Conservation (phyloP, 1,140 invertebrate species). For the Thaumetopoea pityocampa region DNA sequence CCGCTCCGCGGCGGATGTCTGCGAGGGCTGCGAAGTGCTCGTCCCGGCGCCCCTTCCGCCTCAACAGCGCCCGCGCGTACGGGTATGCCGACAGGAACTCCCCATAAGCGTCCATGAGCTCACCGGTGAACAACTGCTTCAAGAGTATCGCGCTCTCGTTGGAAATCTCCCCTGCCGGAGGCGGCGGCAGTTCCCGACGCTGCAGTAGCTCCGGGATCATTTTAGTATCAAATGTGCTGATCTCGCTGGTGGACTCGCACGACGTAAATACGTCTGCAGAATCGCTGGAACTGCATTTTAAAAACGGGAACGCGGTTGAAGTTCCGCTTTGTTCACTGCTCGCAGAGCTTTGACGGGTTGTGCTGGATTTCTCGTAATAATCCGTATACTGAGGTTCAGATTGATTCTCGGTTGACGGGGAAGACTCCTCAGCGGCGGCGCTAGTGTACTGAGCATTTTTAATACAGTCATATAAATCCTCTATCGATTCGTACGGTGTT, state of each 20-base stretch:
- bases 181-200: conserved; percentile 51
- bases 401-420: conserved; percentile 57
- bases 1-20: conserved; percentile 65
- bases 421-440: conserved; percentile 50
- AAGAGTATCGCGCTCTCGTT: conserved; percentile 67
- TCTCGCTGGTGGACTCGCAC: conserved; percentile 62
- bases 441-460: conserved; percentile 60
- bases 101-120: conserved; percentile 65
- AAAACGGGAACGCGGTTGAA: conserved; percentile 68
- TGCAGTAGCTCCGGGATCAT: conserved; percentile 51
- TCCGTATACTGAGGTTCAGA: conserved; percentile 62
- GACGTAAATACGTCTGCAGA: conserved; percentile 59
- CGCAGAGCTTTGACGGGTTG: conserved; percentile 58
- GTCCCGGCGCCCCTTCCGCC: conserved; percentile 58
- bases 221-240: conserved; percentile 54
- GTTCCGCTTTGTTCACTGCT: conserved; percentile 65
- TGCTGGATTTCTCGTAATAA: conserved; percentile 57
- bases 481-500: conserved; percentile 72
- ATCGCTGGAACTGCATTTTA: conserved; percentile 68
- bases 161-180: conserved; percentile 38
- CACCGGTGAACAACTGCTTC: conserved; percentile 68
- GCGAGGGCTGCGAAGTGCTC: conserved; percentile 68
- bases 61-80: conserved; percentile 53
- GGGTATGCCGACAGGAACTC: conserved; percentile 66
- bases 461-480: conserved; percentile 72